phyloP scores from a whole-genome alignment of 2,888 invertebrate species.

The Drosophila mayaguana region DNA sequence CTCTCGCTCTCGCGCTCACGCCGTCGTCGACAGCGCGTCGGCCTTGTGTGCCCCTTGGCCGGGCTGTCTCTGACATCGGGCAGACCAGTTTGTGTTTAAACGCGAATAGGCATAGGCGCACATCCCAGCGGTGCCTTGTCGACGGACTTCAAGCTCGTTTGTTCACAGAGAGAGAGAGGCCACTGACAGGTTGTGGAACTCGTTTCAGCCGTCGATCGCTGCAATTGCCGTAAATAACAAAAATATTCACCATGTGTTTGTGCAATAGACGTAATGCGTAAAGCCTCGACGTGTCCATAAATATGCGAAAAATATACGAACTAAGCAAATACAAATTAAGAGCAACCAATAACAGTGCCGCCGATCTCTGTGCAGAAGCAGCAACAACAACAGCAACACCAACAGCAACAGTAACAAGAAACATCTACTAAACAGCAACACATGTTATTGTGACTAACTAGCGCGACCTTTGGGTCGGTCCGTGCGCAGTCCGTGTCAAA shows the following conservation, averaged over 20 bases:
- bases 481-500: slow-evolving; percentile 21
- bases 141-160: slow-evolving; percentile 36
- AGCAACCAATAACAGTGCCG: slow-evolving; percentile 4
- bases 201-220: slow-evolving; percentile 61
- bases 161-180: slow-evolving; percentile 24
- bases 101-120: slow-evolving; percentile 84
- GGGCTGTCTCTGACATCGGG: slow-evolving; percentile 44
- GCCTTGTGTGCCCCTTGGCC: slow-evolving; percentile 47
- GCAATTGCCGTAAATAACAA: slow-evolving; percentile 28
- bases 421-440: slow-evolving; percentile 35
- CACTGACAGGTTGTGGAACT: slow-evolving; percentile 71
- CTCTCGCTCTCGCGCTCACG: slow-evolving; percentile 30
- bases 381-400: slow-evolving; percentile 4
- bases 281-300: slow-evolving; percentile 21
- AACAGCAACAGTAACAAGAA: slow-evolving; percentile 19
- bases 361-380: neutral
- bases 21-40: slow-evolving; percentile 21
- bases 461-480: slow-evolving; percentile 23
- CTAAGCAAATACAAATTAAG: slow-evolving; percentile 12
- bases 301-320: slow-evolving; percentile 4
- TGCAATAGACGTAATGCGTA: slow-evolving; percentile 29
- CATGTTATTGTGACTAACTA: slow-evolving; percentile 30
- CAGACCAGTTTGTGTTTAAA: slow-evolving; percentile 84
- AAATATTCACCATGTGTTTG: slow-evolving; percentile 20
- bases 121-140: slow-evolving; percentile 62